Evolutionary conservation across 2,797 vertebrate genomes (phyloP), one percentile per base, ranked within the genome.

Genomic region (Schizopygopsis pylzovi): DNA sequence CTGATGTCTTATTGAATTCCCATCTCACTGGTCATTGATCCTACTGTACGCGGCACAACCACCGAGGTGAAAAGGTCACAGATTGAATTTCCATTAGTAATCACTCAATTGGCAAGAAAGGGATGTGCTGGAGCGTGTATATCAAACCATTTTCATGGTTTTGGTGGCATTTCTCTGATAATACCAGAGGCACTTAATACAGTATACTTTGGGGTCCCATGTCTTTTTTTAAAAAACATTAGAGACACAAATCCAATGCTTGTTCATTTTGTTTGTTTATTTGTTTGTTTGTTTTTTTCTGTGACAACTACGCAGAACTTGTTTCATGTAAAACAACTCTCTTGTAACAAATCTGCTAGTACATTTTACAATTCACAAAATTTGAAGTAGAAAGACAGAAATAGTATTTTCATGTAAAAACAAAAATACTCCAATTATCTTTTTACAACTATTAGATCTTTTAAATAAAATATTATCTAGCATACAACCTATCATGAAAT

Each of bases 1-100:
- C 54, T 25, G 52, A 70, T 63, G 70, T 54, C 25, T 65, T 81
- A 81, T 86, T 86, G 84, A 68, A 81, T 85, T 85, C 68, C 84
- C 70, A 80, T 85, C 4, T 65, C n/a, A 28, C 18, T 59, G 71
- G 20, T 81, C 82, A 84, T 71, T 43, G 49, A 72, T 82, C 67
- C 49, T 18, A 22, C 47, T 25, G 52, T 61, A n/a, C 25, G 1
- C 4, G 10, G 70, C 75, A 56, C 52, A 39, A 13, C 20, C 6
- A 1, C 3, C 0, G 16, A 73, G 52, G 70, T 47, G 11, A 73
- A 56, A 20, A 37, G 25, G 20, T 75, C 70, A 73, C 70, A 72
- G 56, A 75, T 63, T 22, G 1, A 59, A 63, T n/a, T 63, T 11
- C 6, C 41, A 37, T n/a, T 22, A 49, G 54, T n/a, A 16, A 28